A percentile compares a stretch with the other conserved stretches of the same genome.
These are phyloP conservation scores for Morone saxatilis DNA, from an alignment of 2,113 vertebrate genomes.

Conservation along the genomic window DNA sequence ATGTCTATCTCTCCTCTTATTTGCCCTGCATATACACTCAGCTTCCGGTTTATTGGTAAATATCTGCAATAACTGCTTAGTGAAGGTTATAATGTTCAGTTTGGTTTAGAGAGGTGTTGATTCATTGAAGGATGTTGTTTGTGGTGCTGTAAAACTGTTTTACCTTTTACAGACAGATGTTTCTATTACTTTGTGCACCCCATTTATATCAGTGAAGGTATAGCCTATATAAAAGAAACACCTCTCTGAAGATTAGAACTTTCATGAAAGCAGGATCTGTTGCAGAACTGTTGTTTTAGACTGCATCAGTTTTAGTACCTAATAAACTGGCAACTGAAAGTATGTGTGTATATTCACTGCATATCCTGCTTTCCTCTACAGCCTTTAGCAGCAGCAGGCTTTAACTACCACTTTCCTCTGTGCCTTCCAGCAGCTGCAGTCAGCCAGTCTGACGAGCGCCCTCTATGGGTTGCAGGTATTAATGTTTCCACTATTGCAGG, in stretches of 20 bases:
- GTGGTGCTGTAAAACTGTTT: background rate
- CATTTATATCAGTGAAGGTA: background rate
- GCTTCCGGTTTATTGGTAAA: background rate
- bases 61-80: too few relatives aligned
- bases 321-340: background rate
- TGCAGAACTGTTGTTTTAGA: background rate
- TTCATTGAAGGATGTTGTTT: background rate
- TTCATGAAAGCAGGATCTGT: background rate
- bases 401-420: slow-evolving; percentile 16
- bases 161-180: background rate
- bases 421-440: slow-evolving; percentile 46
- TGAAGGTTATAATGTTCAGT: background rate
- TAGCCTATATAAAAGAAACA: background rate
- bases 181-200: background rate
- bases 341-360: background rate
- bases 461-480: slow-evolving; percentile 60
- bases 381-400: slow-evolving; percentile 24
- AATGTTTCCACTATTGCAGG: slow-evolving; percentile 35
- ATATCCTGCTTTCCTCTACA: slow-evolving; percentile 6
- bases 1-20: background rate
- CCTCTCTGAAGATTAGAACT: background rate
- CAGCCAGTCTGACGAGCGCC: slow-evolving; percentile 67
- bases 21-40: background rate
- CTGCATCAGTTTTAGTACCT: background rate
- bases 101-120: background rate